Base-by-base conservation (phyloP, 2,888 invertebrate species). In the Seladonia tumulorum region DNA sequence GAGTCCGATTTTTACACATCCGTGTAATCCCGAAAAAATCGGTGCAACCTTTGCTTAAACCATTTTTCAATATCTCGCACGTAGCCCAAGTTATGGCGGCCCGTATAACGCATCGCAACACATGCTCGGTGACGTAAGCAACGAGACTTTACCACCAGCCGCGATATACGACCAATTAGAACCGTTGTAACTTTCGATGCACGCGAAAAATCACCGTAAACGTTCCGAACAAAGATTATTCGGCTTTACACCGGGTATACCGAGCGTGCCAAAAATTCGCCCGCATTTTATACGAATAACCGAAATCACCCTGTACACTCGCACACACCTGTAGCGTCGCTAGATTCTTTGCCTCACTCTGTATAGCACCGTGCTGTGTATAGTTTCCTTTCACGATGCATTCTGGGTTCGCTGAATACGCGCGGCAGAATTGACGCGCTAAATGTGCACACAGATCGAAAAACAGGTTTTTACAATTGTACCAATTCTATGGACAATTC, bases 81-180 rank as follows among this genome's bases (percentile, higher is more conserved):
- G 60, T 16, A 63, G 29, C 18, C 18, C 8, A 63, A 29, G 63
- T 63, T 63, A 63, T 63, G 63, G 16, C 0, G 63, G 63, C 18
- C 3, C 63, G 1, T 29, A 18, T 35, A 63, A 63, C 63, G 63
- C 63, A 2, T 63, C 25, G 63, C 63, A 63, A 63, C 63, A 8
- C 63, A 29, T 63, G 63, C 63, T n/a, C 63, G 18, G 63, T 63
- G 63, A 29, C 63, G 63, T 29, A 63, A 63, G 63, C 63, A 63
- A 63, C 63, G 63, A 63, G 18, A 63, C 63, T 63, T 63, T 63
- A 63, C 18, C 63, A 18, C 29, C 63, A 3, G 7, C 8, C 63
- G 63, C 18, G 63, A 63, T 63, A 18, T 18, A 63, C 3, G 63
- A 18, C 29, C 63, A 63, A 63, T 63, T 63, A 63, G 18, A 18